A percentile compares a stretch with the other conserved stretches of the same genome.
phyloP scores from a whole-genome alignment of 2,797 vertebrate genomes.

The Rhinogobio ventralis region DNA sequence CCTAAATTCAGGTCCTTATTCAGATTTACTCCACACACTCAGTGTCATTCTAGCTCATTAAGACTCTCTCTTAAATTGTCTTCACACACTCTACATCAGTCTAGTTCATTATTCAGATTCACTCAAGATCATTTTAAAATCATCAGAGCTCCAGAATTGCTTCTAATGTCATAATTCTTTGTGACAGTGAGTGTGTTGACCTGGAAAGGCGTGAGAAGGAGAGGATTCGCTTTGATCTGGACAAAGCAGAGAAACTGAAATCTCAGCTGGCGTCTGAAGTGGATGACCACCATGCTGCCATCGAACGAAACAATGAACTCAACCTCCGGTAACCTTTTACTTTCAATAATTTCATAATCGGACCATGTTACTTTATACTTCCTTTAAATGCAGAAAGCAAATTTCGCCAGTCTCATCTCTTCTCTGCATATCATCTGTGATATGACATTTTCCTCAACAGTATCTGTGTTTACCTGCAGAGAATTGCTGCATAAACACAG shows the following conservation, averaged over 20 bases:
- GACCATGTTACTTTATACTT: neutral
- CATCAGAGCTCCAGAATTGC: neutral
- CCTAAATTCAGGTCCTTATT: neutral
- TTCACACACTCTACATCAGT: neutral
- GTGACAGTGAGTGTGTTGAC: constrained; percentile 85
- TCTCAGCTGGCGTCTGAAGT: constrained; percentile 90
- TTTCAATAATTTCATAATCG: neutral
- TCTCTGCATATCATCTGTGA: neutral
- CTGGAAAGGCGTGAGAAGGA: constrained; percentile 89
- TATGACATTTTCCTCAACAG: neutral
- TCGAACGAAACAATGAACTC: constrained; percentile 88
- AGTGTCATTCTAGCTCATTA: neutral
- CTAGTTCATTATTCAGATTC: neutral
- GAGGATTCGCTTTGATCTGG: constrained; percentile 88
- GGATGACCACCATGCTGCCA: constrained; percentile 91
- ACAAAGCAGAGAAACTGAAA: constrained; percentile 91
- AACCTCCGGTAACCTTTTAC: constrained; percentile 78
- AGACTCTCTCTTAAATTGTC: neutral
- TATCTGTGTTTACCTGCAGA: constrained; percentile 12
- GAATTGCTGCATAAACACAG: neutral
- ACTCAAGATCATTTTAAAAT: neutral
- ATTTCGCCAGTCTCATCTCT: too few relatives aligned
- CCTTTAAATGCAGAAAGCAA: neutral
- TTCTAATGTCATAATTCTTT: constrained; percentile 9
- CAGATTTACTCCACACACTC: neutral